Base-by-base conservation (phyloP, 2,797 vertebrate genomes). In the Vireo griseus region DNA sequence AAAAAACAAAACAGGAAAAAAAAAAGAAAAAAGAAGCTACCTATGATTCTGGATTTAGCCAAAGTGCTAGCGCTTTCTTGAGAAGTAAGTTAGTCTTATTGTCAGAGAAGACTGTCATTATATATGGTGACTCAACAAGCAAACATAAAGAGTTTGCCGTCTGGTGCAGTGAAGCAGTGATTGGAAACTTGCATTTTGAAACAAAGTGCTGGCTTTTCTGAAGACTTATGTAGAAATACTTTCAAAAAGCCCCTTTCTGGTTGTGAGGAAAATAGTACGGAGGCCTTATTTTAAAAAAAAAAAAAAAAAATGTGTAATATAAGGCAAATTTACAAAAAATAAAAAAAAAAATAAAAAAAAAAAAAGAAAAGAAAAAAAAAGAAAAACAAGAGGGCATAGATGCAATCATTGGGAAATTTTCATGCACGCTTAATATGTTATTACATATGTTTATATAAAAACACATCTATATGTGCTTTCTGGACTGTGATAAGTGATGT, bases 391-490 rank as follows among this genome's bases (percentile, higher is more conserved):
- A 98, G 98, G 97, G 97, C 97, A 98, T 97, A 98, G 97, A 98
- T 97, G 97, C 96, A 98, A 98, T 98, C 97, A 98, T 97, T 98
- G 96, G 98, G 98, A 97, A 99, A 98, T 98, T 98, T 98, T 98
- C 98, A 99, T 99, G 99, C 99, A 99, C 99, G 99, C 98, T 98
- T 98, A 98, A 98, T 99, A 99, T 99, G 98, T 99, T 99, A 99
- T 98, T 98, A 99, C 99, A 99, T 99, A 99, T 99, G 99, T 99
- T 99, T 99, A 99, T 99, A 99, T 99, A 99, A 98, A 97, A 99
- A 98, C 98, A 99, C 99, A 99, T 99, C 99, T 99, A 99, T 99
- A 98, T 99, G 99, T 99, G 99, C 99, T 99, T 99, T 99, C 99
- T 99, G 99, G 98, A 99, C 99, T 98, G 99, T 99, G 99, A 99